Evolutionary conservation across 92 coral and sea anemone species (phyloP).

Genomic region (Epizoanthus rinbou): DNA sequence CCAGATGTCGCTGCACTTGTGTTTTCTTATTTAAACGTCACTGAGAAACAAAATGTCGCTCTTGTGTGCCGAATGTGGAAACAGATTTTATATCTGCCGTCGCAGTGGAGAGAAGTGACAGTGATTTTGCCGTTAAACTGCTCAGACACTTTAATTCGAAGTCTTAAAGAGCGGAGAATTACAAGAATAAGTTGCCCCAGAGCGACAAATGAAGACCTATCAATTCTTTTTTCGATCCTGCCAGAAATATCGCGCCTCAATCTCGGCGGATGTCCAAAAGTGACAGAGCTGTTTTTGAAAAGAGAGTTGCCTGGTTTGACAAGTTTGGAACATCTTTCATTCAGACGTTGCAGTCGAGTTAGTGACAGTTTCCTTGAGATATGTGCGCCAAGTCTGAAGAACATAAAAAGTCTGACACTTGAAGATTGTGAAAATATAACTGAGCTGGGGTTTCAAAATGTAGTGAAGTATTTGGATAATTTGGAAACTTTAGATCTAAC

Average conservation of each 20-base stretch:
- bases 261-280: conserved; percentile 87
- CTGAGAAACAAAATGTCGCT: conserved; percentile 82
- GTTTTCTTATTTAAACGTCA: conserved; percentile 71
- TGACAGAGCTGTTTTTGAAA: conserved; percentile 74
- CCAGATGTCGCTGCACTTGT: conserved; percentile 87
- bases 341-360: conserved; percentile 80
- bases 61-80: conserved; percentile 85
- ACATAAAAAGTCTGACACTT: conserved; percentile 66
- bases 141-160: conserved; percentile 63
- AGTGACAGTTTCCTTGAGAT: conserved; percentile 80
- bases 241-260: conserved; percentile 79
- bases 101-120: conserved; percentile 76
- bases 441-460: conserved; percentile 75
- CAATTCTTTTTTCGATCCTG: conserved; percentile 63
- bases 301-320: conserved; percentile 63
- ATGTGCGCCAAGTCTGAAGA: conserved; percentile 72
- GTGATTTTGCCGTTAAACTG: conserved; percentile 75
- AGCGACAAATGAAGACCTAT: conserved; percentile 72
- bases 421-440: conserved; percentile 88
- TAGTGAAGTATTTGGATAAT: conserved; percentile 64
- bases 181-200: conserved; percentile 76
- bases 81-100: conserved; percentile 72
- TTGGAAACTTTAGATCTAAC: conserved; percentile 82
- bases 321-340: conserved; percentile 71
- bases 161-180: conserved; percentile 75